These are phyloP conservation scores for Turritopsis rubra DNA, from an alignment of 30 jellyfish, hydroid and myxozoan species.

Conservation along the genomic window DNA sequence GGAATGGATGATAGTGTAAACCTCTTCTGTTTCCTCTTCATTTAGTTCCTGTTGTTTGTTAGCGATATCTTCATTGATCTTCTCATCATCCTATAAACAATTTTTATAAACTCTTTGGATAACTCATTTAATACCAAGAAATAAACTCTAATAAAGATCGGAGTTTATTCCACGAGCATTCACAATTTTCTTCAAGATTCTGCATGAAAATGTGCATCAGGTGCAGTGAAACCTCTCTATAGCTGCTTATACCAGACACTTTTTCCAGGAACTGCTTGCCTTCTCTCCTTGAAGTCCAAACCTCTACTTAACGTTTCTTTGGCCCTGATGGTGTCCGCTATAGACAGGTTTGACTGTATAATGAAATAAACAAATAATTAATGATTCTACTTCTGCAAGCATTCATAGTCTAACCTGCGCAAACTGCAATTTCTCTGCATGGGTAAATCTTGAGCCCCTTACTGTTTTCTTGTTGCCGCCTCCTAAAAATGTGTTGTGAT, in stretches of 20 bases:
- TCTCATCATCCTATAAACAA: slow-evolving; percentile 44
- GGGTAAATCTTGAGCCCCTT: slow-evolving; percentile 91
- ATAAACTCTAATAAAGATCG: too few species aligned
- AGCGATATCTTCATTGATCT: slow-evolving; percentile 32
- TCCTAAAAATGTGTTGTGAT: slow-evolving; percentile 21
- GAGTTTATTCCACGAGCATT: too few species aligned
- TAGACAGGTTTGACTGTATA: too few species aligned
- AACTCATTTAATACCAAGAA: too few species aligned
- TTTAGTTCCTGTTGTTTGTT: slow-evolving; percentile 25
- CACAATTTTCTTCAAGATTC: too few species aligned
- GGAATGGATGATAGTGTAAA: not conserved
- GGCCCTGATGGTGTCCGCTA: too few species aligned
- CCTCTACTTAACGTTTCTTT: too few species aligned
- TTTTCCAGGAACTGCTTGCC: too few species aligned
- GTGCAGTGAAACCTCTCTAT: too few species aligned
- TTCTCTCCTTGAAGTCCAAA: too few species aligned
- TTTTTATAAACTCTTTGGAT: not conserved
- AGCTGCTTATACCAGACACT: too few species aligned
- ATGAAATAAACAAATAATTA: not conserved
- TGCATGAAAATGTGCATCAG: too few species aligned
- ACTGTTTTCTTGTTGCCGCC: slow-evolving; percentile 30
- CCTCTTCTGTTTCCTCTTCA: slow-evolving; percentile 66
- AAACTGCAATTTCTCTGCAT: slow-evolving; percentile 76
- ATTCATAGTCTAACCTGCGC: slow-evolving; percentile 44
- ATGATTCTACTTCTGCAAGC: not conserved